Conservation (phyloP, 2,797 vertebrate species). For the Trachurus trachurus region DNA sequence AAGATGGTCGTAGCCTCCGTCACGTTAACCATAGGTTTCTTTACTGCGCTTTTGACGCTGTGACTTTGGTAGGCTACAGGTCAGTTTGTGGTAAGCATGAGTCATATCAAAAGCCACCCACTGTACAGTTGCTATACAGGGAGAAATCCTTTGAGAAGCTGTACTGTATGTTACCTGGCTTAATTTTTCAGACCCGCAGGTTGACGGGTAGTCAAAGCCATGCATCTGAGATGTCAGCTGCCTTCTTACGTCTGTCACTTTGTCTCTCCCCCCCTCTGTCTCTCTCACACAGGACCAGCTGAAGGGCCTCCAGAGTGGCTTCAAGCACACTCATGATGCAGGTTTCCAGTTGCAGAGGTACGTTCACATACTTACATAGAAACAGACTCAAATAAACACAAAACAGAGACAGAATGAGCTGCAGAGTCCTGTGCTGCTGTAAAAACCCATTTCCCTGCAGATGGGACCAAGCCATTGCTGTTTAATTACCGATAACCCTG, state of each 20-base stretch:
- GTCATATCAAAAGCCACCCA: too few relatives aligned
- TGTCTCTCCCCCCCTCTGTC: conserved; percentile 47
- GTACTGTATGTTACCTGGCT: too few relatives aligned
- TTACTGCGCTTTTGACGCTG: too few relatives aligned
- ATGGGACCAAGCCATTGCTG: conserved; percentile 34
- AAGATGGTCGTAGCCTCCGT: too few relatives aligned
- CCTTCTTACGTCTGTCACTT: conserved; percentile 30
- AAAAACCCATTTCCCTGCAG: conserved; percentile 51
- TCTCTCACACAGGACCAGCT: conserved; percentile 88
- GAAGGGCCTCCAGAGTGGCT: conserved; percentile 87
- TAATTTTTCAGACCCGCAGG: too few relatives aligned
- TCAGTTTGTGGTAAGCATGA: too few relatives aligned
- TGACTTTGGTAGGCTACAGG: too few relatives aligned
- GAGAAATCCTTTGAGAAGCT: too few relatives aligned
- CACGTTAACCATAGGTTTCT: too few relatives aligned
- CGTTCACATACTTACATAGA: conserved; percentile 43
- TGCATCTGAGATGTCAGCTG: neutral
- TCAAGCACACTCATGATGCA: conserved; percentile 87
- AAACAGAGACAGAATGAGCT: conserved; percentile 13
- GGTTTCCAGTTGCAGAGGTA: conserved; percentile 90
- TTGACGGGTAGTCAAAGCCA: neutral
- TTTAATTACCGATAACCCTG: conserved; percentile 71
- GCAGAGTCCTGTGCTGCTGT: conserved; percentile 31
- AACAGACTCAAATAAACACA: conserved; percentile 32
- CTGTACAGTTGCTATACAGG: too few relatives aligned